Conservation (phyloP, 2,113 vertebrate genomes). For the Apistogramma diplotaenia region DNA sequence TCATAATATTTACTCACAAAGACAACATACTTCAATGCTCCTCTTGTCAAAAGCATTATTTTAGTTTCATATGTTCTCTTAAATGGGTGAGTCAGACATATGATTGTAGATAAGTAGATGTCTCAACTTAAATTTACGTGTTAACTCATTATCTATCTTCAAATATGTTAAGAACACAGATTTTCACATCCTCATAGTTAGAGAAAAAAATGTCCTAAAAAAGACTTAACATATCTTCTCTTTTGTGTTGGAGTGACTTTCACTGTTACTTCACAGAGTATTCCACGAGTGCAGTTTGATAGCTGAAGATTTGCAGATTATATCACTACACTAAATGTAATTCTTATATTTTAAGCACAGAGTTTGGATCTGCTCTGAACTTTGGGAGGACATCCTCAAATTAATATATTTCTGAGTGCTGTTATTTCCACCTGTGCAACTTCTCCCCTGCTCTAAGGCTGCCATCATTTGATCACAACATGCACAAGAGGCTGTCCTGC, state of each 20-base stretch:
- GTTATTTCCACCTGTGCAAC: neutral
- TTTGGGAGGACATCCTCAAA: neutral
- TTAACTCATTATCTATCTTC: no score
- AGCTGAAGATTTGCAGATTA: neutral
- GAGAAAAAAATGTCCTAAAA: neutral
- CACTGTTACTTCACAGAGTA: neutral
- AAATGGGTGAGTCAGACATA: no score
- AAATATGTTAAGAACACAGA: neutral
- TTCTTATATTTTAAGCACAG: neutral
- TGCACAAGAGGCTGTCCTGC: slow-evolving; percentile 10
- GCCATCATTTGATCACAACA: slow-evolving; percentile 42
- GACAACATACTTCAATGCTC: no score
- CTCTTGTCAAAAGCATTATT: no score
- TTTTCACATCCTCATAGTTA: neutral
- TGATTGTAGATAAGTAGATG: no score
- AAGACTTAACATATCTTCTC: neutral
- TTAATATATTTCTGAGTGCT: neutral
- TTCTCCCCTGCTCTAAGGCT: neutral
- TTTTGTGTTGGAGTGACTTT: neutral
- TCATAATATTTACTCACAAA: no score
- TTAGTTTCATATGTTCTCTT: no score
- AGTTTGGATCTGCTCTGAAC: neutral
- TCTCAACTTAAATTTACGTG: no score
- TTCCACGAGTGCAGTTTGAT: neutral
- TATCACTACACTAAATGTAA: neutral